Base-by-base conservation (phyloP, 2,888 invertebrate genomes). In the Amblyjoppa proteus region DNA sequence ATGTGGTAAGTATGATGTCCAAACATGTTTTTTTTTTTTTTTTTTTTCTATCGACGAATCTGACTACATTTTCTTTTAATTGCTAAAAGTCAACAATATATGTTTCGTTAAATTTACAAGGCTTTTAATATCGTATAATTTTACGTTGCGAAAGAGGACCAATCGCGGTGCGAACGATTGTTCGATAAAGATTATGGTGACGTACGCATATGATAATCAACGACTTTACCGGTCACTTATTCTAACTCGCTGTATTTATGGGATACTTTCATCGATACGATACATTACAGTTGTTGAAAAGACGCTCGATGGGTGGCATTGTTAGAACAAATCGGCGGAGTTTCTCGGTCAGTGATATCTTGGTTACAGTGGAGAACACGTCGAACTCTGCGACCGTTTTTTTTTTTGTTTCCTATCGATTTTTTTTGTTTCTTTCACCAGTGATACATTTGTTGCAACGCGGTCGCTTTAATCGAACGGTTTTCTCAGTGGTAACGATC, bases 1-100 rank as follows among this genome's bases (percentile, higher is more conserved):
- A 85, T 82, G 82, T 49, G 79, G 82, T 82, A 41, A n/a, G 71
- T 79, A 81, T 69, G n/a, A 3, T 2, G 49, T 13, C 25, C 9
- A 25, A 38, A 79, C 20, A 20, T 20, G 0, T 20, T 20, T 20
- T 20, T 20, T 20, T 20, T 20, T 20, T 20, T 20, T 58, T n/a
- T n/a, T 38, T 38, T 28, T 25, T 38, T 7, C 20, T 9, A 16
- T 53, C 0, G 16, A 20, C 16, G 20, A 53, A 7, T 0, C 1
- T 20, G 7, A n/a, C 20, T 53, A 5, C 20, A 1, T 20, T 53
- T 20, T 45, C 3, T 16, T 45, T 13, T 45, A 3, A 13, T 11
- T 45, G 0, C 3, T 0, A 13, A 45, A 45, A 45, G 13, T 45
- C 3, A 45, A 45, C 3, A 16, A 1, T 3, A 45, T 13, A 45